Evolutionary conservation across 2,797 vertebrate genomes (phyloP).

Genomic region (Buceros bicornis): DNA sequence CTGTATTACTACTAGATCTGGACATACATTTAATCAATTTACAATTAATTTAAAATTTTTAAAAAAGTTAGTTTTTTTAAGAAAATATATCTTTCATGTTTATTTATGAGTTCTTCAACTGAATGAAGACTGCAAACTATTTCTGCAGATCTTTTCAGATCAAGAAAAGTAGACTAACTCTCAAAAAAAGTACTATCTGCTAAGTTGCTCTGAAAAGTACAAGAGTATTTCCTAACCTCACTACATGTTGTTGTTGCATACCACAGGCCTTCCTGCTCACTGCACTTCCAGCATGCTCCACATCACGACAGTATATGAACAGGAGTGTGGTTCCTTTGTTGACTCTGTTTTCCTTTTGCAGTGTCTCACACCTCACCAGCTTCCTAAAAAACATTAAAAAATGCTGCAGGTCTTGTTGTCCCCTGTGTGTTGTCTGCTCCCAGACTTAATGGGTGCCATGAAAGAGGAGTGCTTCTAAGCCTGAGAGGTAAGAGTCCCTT

Average conservation of each 20-base stretch:
- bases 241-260: rapidly evolving
- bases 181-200: not conserved
- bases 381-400: not conserved
- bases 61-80: rapidly evolving
- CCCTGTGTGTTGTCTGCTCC: not conserved
- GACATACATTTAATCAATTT: not conserved
- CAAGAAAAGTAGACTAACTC: not conserved
- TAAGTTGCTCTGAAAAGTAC: not conserved
- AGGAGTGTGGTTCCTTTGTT: not conserved
- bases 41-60: not conserved
- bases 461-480: not conserved
- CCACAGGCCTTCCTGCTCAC: not conserved
- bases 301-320: not conserved
- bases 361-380: not conserved
- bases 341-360: not conserved
- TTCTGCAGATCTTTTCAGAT: not conserved
- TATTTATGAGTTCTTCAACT: not conserved
- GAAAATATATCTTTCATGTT: not conserved
- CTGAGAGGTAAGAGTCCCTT: not conserved
- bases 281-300: not conserved
- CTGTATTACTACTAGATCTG: not conserved
- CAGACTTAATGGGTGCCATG: not conserved
- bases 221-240: not conserved
- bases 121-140: not conserved
- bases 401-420: not conserved